phyloP scores from a whole-genome alignment of 2,888 invertebrate species.

The Drepanosiphum platanoidis region DNA sequence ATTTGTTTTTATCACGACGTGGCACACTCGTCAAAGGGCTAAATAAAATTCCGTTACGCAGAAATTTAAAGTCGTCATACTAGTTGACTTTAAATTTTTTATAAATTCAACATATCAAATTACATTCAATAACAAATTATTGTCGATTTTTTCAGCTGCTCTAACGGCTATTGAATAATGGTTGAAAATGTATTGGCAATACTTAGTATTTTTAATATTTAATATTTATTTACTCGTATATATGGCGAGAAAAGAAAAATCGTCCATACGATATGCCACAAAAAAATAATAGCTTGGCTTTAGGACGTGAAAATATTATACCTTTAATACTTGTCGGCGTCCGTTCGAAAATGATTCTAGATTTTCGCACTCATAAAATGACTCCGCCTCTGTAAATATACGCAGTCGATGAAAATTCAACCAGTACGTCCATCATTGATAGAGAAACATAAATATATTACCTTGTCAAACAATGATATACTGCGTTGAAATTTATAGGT shows the following conservation, averaged over 20 bases:
- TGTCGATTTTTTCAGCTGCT: no score
- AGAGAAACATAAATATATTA: constrained; percentile 13
- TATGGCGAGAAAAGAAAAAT: not conserved
- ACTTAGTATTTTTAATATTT: not conserved
- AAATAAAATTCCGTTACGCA: no score
- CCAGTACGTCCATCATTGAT: not conserved
- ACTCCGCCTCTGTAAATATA: not conserved
- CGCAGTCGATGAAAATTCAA: not conserved
- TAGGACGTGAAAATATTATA: not conserved
- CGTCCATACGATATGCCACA: not conserved
- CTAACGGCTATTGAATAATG: no score
- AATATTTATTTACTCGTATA: not conserved
- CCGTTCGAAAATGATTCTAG: not conserved
- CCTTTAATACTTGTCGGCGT: not conserved
- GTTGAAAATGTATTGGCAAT: no score
- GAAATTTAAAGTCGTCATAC: no score
- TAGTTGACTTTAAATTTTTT: no score
- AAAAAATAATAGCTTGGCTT: not conserved
- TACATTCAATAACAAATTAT: no score
- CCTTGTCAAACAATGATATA: constrained; percentile 48
- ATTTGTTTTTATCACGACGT: no score
- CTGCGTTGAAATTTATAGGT: constrained; percentile 5
- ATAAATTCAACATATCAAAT: no score
- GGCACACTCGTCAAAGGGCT: no score
- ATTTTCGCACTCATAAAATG: not conserved